phyloP scores from a whole-genome alignment of 2,797 vertebrate genomes.

The Paguma larvata region DNA sequence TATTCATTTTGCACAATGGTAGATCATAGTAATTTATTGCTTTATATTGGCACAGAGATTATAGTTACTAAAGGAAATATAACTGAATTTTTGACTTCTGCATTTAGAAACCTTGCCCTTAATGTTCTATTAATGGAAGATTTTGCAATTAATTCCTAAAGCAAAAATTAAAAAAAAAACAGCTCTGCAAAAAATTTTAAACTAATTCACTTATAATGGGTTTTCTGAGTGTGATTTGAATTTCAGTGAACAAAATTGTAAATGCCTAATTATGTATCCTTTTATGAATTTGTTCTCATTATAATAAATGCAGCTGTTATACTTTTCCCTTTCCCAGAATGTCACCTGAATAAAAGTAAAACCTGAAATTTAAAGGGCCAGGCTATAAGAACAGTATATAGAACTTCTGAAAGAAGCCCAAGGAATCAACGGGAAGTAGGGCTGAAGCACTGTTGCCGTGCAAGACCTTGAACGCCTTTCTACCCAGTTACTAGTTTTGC shows the following conservation, averaged over 20 bases:
- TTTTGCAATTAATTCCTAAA: conserved; percentile 70
- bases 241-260: conserved; percentile 70
- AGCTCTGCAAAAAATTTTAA: conserved; percentile 52
- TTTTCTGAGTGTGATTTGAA: conserved; percentile 66
- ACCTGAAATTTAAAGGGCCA: conserved; percentile 47
- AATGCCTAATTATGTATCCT: conserved; percentile 58
- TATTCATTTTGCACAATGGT: conserved; percentile 63
- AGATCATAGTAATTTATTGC: conserved; percentile 33
- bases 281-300: conserved; percentile 72
- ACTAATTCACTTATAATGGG: conserved; percentile 60
- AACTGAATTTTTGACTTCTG: conserved; percentile 66
- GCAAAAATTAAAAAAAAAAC: conserved; percentile 66
- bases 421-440: not conserved
- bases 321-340: conserved; percentile 53
- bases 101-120: conserved; percentile 64
- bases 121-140: conserved; percentile 63
- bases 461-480: not conserved
- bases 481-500: not conserved
- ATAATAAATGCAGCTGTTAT: conserved; percentile 66
- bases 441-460: fast-evolving
- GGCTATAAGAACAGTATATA: not conserved
- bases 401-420: not conserved
- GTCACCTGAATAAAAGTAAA: conserved; percentile 60
- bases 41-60: conserved; percentile 58
- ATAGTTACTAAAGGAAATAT: conserved; percentile 53